These are phyloP conservation scores for Panopea generosa DNA, from an alignment of 2,888 invertebrate species.

Conservation along the genomic window DNA sequence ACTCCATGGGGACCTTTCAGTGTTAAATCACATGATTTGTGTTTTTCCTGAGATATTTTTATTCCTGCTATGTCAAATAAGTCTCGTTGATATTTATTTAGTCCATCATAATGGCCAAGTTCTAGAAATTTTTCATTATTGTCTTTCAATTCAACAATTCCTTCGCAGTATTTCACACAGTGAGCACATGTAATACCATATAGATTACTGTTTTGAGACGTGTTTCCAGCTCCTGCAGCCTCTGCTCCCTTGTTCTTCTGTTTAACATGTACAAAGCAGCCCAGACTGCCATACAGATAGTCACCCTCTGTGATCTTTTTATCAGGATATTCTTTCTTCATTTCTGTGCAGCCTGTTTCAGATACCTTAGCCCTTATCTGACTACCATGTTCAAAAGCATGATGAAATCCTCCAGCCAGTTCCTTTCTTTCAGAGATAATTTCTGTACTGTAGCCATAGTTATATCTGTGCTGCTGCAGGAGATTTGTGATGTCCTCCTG, in stretches of 20 bases:
- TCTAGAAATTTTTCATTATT: not conserved
- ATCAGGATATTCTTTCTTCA: not conserved
- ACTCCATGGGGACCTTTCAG: not conserved
- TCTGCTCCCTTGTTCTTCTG: not conserved
- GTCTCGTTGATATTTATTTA: not conserved
- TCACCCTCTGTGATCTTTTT: not conserved
- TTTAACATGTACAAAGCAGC: slow-evolving; percentile 4
- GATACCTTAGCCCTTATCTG: not conserved
- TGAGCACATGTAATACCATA: too few species aligned
- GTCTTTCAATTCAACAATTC: too few species aligned
- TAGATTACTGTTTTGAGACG: too few species aligned
- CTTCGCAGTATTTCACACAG: too few species aligned
- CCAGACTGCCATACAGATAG: not conserved
- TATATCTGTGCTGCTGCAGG: too few species aligned
- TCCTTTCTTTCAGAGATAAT: too few species aligned
- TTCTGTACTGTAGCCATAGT: too few species aligned
- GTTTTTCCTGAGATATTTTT: slow-evolving; percentile 2
- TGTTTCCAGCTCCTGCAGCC: slow-evolving; percentile 7
- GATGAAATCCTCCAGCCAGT: not conserved
- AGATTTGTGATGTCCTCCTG: too few species aligned
- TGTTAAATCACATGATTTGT: not conserved
- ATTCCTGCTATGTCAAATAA: slow-evolving; percentile 4
- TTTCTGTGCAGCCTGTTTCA: not conserved
- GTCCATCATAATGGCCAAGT: not conserved
- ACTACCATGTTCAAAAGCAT: slow-evolving; percentile 5